Conservation (phyloP, 1,140 invertebrate species). For the Aphis gossypii region DNA sequence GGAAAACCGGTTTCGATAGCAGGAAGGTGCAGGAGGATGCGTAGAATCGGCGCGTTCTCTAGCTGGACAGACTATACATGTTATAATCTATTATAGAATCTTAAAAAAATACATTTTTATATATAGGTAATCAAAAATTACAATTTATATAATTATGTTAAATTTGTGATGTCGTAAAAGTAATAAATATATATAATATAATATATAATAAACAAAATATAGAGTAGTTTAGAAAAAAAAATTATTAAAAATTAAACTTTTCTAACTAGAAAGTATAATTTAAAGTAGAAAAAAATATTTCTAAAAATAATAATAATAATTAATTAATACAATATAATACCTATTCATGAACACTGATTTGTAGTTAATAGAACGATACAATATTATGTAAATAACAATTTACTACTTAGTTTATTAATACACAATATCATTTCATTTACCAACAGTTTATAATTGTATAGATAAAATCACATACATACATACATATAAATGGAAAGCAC, state of each 20-base stretch:
- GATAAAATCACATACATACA: neutral
- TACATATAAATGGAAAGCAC: neutral
- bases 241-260: neutral
- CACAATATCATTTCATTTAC: neutral
- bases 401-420: neutral
- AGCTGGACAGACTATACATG: too few relatives aligned
- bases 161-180: neutral
- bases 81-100: neutral
- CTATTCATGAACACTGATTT: neutral
- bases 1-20: too few relatives aligned
- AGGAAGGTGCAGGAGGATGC: too few relatives aligned
- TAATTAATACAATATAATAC: neutral
- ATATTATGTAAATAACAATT: neutral
- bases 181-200: neutral
- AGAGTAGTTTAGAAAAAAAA: neutral
- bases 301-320: slow-evolving; percentile 2
- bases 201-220: neutral
- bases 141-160: neutral
- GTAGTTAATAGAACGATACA: neutral
- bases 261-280: neutral
- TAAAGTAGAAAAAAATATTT: neutral
- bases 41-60: too few relatives aligned
- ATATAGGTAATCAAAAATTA: neutral
- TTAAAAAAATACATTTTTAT: neutral
- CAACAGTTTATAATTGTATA: neutral